These are phyloP conservation scores for Napeogenes sylphis DNA, from an alignment of 2,888 invertebrate species.

Conservation along the genomic window DNA sequence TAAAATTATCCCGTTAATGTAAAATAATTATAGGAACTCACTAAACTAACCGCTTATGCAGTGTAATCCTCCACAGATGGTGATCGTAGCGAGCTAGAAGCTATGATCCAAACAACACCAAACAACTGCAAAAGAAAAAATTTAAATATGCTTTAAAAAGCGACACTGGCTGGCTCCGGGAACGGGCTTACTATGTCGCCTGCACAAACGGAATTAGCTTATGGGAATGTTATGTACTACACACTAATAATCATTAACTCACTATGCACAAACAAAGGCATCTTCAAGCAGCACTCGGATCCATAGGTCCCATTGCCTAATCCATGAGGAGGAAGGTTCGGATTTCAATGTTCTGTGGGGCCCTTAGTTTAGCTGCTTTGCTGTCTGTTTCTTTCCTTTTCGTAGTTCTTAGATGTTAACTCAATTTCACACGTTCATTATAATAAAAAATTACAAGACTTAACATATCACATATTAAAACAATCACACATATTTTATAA, in stretches of 20 bases:
- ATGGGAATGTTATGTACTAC: slow-evolving; percentile 67
- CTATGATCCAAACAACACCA: slow-evolving; percentile 79
- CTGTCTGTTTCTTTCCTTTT: slow-evolving; percentile 43
- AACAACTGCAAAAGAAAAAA: slow-evolving; percentile 80
- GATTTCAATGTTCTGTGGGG: slow-evolving; percentile 49
- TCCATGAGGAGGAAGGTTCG: slow-evolving; percentile 65
- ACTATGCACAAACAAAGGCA: slow-evolving; percentile 55
- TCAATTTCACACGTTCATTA: neutral
- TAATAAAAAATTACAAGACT: neutral
- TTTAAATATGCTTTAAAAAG: slow-evolving; percentile 78
- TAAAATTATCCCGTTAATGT: slow-evolving; percentile 28
- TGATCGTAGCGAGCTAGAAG: slow-evolving; percentile 78
- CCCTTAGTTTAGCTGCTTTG: slow-evolving; percentile 51
- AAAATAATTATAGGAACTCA: slow-evolving; percentile 44
- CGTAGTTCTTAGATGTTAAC: slow-evolving; percentile 31
- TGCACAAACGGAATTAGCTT: slow-evolving; percentile 73
- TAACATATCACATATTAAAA: neutral
- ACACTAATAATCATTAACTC: slow-evolving; percentile 49
- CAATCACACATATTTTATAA: neutral
- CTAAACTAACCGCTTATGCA: slow-evolving; percentile 71
- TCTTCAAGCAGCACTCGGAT: slow-evolving; percentile 69
- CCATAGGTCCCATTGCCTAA: slow-evolving; percentile 66
- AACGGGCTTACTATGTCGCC: slow-evolving; percentile 74
- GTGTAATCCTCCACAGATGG: slow-evolving; percentile 78
- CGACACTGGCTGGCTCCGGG: slow-evolving; percentile 61